Conservation (phyloP, 1,140 invertebrate species). For the Ptiloglossa arizonensis region DNA sequence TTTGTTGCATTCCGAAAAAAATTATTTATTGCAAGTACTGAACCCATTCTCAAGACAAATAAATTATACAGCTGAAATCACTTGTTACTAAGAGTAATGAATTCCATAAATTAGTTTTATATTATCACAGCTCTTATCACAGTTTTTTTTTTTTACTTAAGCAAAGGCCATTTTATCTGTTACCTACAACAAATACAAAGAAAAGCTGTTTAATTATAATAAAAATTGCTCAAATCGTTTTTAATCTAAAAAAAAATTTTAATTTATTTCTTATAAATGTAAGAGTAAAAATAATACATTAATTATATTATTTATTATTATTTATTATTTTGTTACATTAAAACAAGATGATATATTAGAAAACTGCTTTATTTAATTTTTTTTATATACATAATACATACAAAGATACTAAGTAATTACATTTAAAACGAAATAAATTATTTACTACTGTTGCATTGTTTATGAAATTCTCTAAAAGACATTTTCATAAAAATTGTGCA, state of each 20-base stretch:
- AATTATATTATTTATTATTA: background rate
- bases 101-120: constrained; percentile 32
- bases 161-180: constrained; percentile 44
- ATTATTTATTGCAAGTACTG: constrained; percentile 43
- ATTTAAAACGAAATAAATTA: background rate
- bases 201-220: constrained; percentile 4
- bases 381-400: constrained; percentile 22
- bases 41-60: constrained; percentile 58
- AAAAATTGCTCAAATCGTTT: background rate
- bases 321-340: constrained; percentile 9
- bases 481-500: background rate
- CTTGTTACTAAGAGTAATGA: constrained; percentile 21
- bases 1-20: constrained; percentile 58
- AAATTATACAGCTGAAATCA: constrained; percentile 31
- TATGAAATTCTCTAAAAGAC: background rate
- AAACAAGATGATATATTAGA: constrained; percentile 27
- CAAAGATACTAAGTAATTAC: constrained; percentile 10
- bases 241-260: background rate
- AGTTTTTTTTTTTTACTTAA: constrained; percentile 38
- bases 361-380: constrained; percentile 41
- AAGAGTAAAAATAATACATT: background rate
- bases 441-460: background rate
- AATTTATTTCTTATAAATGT: background rate
- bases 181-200: constrained; percentile 64
- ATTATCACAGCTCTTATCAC: constrained; percentile 38